These are phyloP conservation scores for Bufo bufo DNA, from an alignment of 2,113 vertebrate genomes.

Conservation along the genomic window DNA sequence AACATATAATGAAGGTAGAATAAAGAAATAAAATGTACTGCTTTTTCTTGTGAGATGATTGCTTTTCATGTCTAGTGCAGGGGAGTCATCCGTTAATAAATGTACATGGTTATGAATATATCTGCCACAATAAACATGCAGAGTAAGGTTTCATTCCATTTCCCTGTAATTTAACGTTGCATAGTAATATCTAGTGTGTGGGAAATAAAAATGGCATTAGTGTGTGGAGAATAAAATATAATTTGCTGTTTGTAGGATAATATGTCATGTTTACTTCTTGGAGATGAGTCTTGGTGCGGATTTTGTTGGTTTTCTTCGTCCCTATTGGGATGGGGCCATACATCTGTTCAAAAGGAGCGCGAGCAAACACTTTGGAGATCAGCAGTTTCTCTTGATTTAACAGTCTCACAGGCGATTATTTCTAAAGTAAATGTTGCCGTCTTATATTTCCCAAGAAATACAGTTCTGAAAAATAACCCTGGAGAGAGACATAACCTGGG, in stretches of 20 bases:
- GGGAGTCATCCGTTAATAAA: slow-evolving; percentile 28
- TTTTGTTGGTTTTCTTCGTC: slow-evolving; percentile 10
- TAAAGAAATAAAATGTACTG: background rate
- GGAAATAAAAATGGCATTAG: slow-evolving; percentile 21
- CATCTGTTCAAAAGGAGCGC: slow-evolving; percentile 57
- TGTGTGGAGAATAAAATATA: slow-evolving; percentile 16
- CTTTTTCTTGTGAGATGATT: background rate
- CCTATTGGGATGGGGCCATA: slow-evolving; percentile 53
- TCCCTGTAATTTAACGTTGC: slow-evolving; percentile 7
- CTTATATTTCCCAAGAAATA: slow-evolving; percentile 68
- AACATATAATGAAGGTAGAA: slow-evolving; percentile 3
- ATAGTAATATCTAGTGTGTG: slow-evolving; percentile 22
- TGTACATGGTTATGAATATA: slow-evolving; percentile 5
- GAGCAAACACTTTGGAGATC: slow-evolving; percentile 53
- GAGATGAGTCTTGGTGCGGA: slow-evolving; percentile 44
- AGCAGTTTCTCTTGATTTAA: slow-evolving; percentile 68
- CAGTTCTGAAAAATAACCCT: slow-evolving; percentile 69
- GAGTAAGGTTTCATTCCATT: slow-evolving; percentile 24
- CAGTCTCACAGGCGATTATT: slow-evolving; percentile 64
- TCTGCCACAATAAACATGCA: slow-evolving; percentile 7
- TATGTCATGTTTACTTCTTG: slow-evolving; percentile 47
- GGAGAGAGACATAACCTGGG: slow-evolving; percentile 65
- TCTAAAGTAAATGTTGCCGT: slow-evolving; percentile 67
- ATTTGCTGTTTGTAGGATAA: background rate
- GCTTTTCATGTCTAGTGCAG: background rate